Percentiles rank a stretch among this genome's conserved stretches.
These are phyloP conservation scores for Apteryx mantelli DNA, from an alignment of 2,113 vertebrate species.

Conservation along the genomic window DNA sequence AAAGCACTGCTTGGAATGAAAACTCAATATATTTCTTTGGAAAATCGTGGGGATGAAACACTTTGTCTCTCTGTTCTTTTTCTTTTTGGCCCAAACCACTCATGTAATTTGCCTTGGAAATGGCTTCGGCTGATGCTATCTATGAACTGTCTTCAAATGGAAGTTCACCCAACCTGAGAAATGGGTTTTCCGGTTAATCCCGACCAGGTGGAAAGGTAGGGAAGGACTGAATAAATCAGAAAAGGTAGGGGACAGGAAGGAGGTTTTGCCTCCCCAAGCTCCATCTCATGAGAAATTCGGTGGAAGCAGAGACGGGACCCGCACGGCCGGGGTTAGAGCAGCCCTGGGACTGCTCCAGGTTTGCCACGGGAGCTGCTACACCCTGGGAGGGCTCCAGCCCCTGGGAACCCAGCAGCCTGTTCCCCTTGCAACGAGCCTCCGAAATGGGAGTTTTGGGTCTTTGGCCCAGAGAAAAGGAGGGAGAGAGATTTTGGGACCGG, in stretches of 20 bases:
- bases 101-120: neutral
- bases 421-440: neutral
- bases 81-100: neutral
- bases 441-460: neutral
- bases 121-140: neutral
- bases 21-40: neutral
- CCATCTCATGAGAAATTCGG: neutral
- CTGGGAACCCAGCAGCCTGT: neutral
- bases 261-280: neutral
- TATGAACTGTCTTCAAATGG: neutral
- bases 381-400: neutral
- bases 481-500: conserved; percentile 15
- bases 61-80: neutral
- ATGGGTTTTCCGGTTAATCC: neutral
- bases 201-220: neutral
- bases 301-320: neutral
- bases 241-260: neutral
- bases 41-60: neutral
- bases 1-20: neutral
- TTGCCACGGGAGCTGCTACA: neutral
- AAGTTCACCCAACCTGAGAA: neutral
- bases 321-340: too few species aligned
- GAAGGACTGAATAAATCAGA: neutral
- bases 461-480: fast-evolving
- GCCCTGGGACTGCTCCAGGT: neutral